These are phyloP conservation scores for Epirrhoe alternata DNA, from an alignment of 2,888 invertebrate genomes.

Conservation along the genomic window DNA sequence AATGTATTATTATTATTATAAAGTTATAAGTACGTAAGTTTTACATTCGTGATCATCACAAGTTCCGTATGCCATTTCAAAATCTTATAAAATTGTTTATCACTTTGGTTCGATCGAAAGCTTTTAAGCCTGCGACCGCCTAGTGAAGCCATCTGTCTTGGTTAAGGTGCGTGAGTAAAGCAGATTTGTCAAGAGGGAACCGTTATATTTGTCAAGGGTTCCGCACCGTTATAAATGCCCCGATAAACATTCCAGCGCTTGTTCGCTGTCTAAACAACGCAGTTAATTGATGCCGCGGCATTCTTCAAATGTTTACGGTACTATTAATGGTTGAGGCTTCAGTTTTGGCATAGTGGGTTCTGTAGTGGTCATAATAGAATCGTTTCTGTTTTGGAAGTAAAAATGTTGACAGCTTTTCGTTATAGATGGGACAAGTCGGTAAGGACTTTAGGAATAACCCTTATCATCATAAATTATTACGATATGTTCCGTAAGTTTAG, in stretches of 20 bases:
- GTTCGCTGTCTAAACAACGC: conserved; percentile 40
- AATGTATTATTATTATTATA: too few relatives aligned
- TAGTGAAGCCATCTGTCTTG: conserved; percentile 36
- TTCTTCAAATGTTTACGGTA: conserved; percentile 35
- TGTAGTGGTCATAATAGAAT: not conserved
- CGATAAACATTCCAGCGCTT: conserved; percentile 48
- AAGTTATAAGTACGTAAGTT: too few relatives aligned
- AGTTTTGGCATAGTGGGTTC: conserved; percentile 9
- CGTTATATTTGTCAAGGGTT: conserved; percentile 40
- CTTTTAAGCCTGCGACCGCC: conserved; percentile 2
- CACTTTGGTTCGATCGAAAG: conserved; percentile 1
- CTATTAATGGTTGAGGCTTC: conserved; percentile 29
- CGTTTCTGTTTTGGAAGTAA: not conserved
- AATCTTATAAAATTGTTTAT: too few relatives aligned
- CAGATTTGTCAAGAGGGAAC: conserved; percentile 60
- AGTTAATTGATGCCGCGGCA: conserved; percentile 40
- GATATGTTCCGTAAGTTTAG: not conserved
- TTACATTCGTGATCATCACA: too few relatives aligned
- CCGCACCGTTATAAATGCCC: conserved; percentile 52
- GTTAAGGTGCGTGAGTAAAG: conserved; percentile 45
- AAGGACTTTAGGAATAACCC: not conserved
- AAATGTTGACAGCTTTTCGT: not conserved
- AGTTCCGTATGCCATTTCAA: too few relatives aligned
- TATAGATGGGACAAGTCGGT: not conserved
- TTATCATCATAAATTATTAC: not conserved